Conservation (phyloP, 2,888 invertebrate species). For the Caenorhabditis doughertyi region DNA sequence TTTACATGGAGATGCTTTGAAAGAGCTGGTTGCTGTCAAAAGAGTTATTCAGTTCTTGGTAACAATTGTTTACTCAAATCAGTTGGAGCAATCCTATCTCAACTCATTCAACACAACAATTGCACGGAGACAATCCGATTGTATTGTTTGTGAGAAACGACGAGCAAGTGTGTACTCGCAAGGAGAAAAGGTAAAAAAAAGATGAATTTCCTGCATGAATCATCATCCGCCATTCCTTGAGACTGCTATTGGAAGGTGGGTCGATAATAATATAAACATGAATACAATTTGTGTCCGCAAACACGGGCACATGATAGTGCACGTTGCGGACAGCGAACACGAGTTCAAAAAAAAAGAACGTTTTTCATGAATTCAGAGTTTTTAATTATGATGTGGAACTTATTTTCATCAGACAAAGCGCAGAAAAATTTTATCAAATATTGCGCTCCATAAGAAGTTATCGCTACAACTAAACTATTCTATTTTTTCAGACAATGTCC, state of each 20-base stretch:
- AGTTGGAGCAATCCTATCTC: conserved; percentile 92
- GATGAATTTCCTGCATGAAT: too few species aligned
- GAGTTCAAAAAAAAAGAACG: background rate
- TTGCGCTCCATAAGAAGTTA: too few species aligned
- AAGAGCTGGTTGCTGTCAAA: conserved; percentile 79
- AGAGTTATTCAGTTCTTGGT: conserved; percentile 85
- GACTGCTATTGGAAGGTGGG: conserved; percentile 87
- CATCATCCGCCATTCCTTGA: conserved; percentile 90
- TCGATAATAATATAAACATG: conserved; percentile 1
- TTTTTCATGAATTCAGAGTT: too few species aligned
- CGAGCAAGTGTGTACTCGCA: conserved; percentile 66
- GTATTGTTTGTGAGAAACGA: conserved; percentile 70
- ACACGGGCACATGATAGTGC: conserved; percentile 23
- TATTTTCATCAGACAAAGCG: too few species aligned
- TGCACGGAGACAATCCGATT: conserved; percentile 68
- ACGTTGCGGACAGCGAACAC: background rate
- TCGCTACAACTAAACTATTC: background rate
- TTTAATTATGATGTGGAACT: too few species aligned
- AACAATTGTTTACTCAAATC: conserved; percentile 92
- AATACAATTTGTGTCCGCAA: conserved; percentile 16
- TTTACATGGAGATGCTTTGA: conserved; percentile 88
- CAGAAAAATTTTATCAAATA: too few species aligned
- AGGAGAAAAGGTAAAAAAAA: conserved; percentile 60
- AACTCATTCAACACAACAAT: conserved; percentile 74
- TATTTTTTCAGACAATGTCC: conserved; percentile 85